Conservation (phyloP, 2,888 invertebrate genomes). For the Stramonita haemastoma region DNA sequence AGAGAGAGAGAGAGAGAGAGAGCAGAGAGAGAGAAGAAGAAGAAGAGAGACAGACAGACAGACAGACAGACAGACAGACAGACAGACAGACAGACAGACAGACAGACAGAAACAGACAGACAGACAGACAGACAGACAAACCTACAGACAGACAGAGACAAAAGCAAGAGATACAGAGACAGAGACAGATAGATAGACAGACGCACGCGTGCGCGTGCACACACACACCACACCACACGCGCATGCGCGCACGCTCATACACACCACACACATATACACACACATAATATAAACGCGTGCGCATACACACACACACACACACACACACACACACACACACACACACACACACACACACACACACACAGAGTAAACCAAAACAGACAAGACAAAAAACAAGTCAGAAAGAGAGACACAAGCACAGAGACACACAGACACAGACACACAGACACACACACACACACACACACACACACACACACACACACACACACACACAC, state of each 20-base stretch:
- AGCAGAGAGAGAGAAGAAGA: not conserved
- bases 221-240: not conserved
- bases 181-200: too few species aligned
- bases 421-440: not conserved
- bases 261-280: not conserved
- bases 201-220: too few species aligned
- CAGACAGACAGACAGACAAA: too few species aligned
- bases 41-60: not conserved
- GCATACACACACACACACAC: not conserved
- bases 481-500: not conserved
- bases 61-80: not conserved
- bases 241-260: not conserved
- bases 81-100: not conserved
- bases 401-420: not conserved
- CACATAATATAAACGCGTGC: not conserved
- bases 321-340: not conserved
- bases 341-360: not conserved
- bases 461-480: not conserved
- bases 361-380: too few species aligned
- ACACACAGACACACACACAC: too few species aligned
- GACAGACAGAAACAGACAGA: not conserved
- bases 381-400: not conserved
- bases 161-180: too few species aligned
- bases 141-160: too few species aligned
- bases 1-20: not conserved